phyloP scores from a whole-genome alignment of 2,797 vertebrate genomes.

The Limosa lapponica region DNA sequence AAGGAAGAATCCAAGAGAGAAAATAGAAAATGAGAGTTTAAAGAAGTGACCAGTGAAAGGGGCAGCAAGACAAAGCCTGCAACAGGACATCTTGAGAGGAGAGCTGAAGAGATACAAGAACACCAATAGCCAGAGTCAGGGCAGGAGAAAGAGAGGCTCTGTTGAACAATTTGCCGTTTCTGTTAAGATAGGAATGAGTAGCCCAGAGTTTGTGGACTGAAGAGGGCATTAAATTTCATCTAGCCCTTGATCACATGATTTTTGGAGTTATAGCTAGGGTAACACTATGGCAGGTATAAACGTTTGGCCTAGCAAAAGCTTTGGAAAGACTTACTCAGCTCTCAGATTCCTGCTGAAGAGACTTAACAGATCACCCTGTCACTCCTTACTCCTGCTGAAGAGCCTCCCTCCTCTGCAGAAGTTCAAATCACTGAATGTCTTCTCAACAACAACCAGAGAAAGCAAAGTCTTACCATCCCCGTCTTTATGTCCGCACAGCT shows the following conservation, averaged over 20 bases:
- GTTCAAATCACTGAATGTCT: neutral
- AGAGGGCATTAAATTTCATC: neutral
- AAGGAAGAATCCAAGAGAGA: neutral
- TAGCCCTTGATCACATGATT: neutral
- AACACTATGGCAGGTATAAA: neutral
- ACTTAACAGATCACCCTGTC: neutral
- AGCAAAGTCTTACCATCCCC: neutral
- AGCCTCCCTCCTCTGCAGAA: neutral
- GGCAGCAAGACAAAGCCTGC: neutral
- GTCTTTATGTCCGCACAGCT: neutral
- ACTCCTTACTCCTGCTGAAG: neutral
- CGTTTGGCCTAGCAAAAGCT: neutral
- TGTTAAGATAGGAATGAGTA: neutral
- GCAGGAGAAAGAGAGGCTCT: neutral
- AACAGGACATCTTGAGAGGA: neutral
- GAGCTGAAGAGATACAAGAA: neutral
- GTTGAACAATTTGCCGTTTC: neutral
- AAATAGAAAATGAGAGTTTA: neutral
- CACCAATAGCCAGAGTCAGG: neutral
- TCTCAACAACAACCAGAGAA: neutral
- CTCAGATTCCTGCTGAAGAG: neutral
- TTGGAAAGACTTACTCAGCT: neutral
- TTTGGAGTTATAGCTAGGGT: neutral
- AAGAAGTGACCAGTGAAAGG: neutral
- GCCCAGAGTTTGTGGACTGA: neutral